phyloP scores from a whole-genome alignment of 1,140 invertebrate genomes.

The Leptinotarsa undecemlineata region DNA sequence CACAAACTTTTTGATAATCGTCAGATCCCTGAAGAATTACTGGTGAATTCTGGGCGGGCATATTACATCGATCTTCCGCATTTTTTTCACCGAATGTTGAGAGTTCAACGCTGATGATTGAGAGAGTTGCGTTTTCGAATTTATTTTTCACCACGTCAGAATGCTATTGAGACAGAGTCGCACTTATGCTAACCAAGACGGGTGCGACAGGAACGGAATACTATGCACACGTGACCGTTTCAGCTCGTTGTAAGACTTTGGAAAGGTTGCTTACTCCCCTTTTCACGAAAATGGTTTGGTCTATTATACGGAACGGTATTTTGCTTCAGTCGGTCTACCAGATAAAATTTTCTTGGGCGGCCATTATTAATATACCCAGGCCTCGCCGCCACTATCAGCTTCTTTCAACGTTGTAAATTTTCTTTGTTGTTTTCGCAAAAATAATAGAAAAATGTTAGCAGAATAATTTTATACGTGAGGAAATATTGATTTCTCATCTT shows the following conservation, averaged over 20 bases:
- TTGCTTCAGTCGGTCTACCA: conserved; percentile 41
- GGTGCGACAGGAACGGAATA: conserved; percentile 28
- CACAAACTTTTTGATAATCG: conserved; percentile 12
- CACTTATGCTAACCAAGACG: conserved; percentile 22
- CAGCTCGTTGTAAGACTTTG: conserved; percentile 46
- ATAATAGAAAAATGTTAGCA: too few relatives aligned
- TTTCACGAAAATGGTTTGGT: conserved; percentile 51
- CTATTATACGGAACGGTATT: conserved; percentile 51
- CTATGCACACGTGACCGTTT: conserved; percentile 47
- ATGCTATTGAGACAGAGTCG: conserved; percentile 27
- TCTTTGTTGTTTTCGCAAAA: too few relatives aligned
- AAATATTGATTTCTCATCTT: too few relatives aligned
- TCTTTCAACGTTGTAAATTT: too few relatives aligned
- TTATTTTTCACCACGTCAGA: conserved; percentile 39
- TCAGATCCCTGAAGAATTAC: too few relatives aligned
- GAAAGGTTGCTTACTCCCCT: conserved; percentile 49
- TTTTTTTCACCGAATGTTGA: too few relatives aligned
- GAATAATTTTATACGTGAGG: too few relatives aligned
- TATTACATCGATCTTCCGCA: too few relatives aligned
- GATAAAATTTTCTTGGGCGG: conserved; percentile 42
- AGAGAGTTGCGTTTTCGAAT: conserved; percentile 18
- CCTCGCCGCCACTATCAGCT: too few relatives aligned
- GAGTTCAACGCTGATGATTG: background rate
- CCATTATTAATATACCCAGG: background rate
- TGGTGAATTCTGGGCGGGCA: too few relatives aligned